These are phyloP conservation scores for Bergia sp. DNA, from an alignment of 92 coral and sea anemone genomes.

Conservation along the genomic window DNA sequence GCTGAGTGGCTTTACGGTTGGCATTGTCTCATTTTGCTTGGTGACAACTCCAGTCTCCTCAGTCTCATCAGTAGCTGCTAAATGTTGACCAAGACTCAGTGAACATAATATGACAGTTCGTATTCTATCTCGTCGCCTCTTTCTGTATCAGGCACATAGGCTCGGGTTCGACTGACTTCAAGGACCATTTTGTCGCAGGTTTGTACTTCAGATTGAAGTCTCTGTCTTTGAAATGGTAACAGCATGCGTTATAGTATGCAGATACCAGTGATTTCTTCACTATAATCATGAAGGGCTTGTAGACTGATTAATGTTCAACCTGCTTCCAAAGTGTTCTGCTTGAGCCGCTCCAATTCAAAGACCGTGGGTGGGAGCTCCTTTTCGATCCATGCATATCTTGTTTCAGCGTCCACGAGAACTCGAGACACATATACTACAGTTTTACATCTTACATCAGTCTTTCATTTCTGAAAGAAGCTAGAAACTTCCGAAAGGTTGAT, in stretches of 20 bases:
- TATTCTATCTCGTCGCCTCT: conserved; percentile 54
- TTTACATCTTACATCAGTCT: neutral
- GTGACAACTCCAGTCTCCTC: neutral
- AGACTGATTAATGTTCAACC: conserved; percentile 49
- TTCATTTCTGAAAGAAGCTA: too few relatives aligned
- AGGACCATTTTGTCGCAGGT: conserved; percentile 40
- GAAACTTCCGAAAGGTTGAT: too few relatives aligned
- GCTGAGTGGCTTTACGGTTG: conserved; percentile 1
- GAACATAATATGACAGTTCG: conserved; percentile 54
- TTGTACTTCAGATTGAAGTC: conserved; percentile 49
- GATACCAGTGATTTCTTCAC: neutral
- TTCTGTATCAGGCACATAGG: neutral
- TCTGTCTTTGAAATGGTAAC: conserved; percentile 55
- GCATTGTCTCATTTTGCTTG: conserved; percentile 57
- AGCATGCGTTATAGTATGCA: conserved; percentile 43
- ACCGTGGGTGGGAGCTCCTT: conserved; percentile 51
- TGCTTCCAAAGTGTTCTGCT: neutral
- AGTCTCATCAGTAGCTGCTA: neutral
- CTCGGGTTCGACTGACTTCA: neutral
- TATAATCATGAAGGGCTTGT: conserved; percentile 55
- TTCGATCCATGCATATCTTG: conserved; percentile 54
- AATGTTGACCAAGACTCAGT: conserved; percentile 40
- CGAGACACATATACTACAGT: conserved; percentile 29
- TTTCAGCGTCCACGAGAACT: conserved; percentile 58
- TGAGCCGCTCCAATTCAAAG: conserved; percentile 49